These are phyloP conservation scores for Amphiduros pacificus DNA, from an alignment of 2,888 invertebrate genomes.

Conservation along the genomic window DNA sequence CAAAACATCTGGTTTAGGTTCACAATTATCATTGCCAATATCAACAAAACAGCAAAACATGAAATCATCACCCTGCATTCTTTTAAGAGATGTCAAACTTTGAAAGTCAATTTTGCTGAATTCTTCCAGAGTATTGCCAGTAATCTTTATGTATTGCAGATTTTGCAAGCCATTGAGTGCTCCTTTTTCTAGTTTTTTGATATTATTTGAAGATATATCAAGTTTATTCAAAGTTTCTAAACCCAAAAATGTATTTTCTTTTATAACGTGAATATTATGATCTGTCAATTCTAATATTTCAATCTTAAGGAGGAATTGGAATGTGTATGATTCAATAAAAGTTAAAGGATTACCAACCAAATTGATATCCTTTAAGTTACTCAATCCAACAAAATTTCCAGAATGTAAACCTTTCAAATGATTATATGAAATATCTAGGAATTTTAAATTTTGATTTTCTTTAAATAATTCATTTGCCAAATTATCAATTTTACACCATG, in stretches of 20 bases:
- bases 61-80: slow-evolving; percentile 9
- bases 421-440: slow-evolving; percentile 9
- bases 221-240: background rate
- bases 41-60: slow-evolving; percentile 19
- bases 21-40: slow-evolving; percentile 31
- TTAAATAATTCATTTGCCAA: background rate
- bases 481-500: background rate
- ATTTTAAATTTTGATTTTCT: background rate
- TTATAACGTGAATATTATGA: background rate
- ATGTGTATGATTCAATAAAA: slow-evolving; percentile 3
- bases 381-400: slow-evolving; percentile 5
- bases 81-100: slow-evolving; percentile 2
- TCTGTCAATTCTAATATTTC: background rate
- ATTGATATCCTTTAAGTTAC: background rate
- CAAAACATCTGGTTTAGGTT: slow-evolving; percentile 35
- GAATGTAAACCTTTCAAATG: background rate
- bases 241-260: slow-evolving; percentile 2
- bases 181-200: background rate
- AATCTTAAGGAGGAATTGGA: background rate
- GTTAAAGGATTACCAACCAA: background rate
- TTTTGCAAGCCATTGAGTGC: background rate
- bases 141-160: background rate
- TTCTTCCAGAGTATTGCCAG: background rate
- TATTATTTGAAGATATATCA: slow-evolving; percentile 3
- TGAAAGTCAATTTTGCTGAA: background rate